Evolutionary conservation across 2,888 invertebrate species (phyloP), one percentile per base, ranked within the genome.

Genomic region (Drosophila stalkeri): DNA sequence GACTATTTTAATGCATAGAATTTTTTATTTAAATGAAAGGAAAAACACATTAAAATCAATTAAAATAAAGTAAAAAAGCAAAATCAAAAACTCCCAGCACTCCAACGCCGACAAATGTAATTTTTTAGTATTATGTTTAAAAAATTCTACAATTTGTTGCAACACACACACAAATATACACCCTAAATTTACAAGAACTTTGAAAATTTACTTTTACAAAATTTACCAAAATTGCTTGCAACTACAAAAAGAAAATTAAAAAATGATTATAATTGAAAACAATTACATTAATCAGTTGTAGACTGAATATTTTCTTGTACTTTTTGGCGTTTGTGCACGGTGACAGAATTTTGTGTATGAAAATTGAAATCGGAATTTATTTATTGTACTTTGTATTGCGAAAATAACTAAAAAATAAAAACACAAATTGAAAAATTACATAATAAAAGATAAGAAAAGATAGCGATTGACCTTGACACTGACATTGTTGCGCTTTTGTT

Each of bases 401-500:
- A 80, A 55, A 65, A 55, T 60, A 27, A 65, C 27, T 46, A 56
- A 41, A 54, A 68, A 27, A 31, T 31, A 52, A 54, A 67, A 31
- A 7, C 16, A 60, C 49, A 60, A 73, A 37, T 23, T 23, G 2
- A 27, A 56, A 52, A 56, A 47, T 49, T 31, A 31, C 63, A 47
- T 39, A n/a, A 41, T 41, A 27, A 64, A 54, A 56, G 33, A 44
- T 55, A 63, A 33, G 64, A 62, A 64, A 59, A 54, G 9, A 61
- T 71, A 77, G 56, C 44, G 61, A 76, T 84, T 75, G 90, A 90
- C 90, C 75, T 72, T 79, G 86, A 72, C 88, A 85, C 75, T 87
- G 88, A 89, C 88, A 88, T 75, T 85, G 88, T 85, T 89, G 86
- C 90, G 90, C 86, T 89, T 89, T 85, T 85, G 86, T 85, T 85